A percentile compares a stretch with the other conserved stretches of the same genome.
These are phyloP conservation scores for Brachionus rubens DNA, from an alignment of 1,140 invertebrate species.

Conservation along the genomic window DNA sequence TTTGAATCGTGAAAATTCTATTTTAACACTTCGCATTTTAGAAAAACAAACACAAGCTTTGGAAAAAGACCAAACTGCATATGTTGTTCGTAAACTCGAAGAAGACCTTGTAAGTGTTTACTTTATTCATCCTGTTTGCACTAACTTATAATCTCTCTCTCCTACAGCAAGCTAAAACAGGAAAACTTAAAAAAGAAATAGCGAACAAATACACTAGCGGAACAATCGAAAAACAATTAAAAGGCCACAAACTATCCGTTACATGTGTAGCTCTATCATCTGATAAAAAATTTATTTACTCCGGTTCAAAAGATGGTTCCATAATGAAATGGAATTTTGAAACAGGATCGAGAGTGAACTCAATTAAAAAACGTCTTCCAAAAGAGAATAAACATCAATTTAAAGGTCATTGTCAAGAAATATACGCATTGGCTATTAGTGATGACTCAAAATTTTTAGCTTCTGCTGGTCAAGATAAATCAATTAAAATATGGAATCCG, in stretches of 20 bases:
- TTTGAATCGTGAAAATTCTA: constrained; percentile 37
- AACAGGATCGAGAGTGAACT: constrained; percentile 59
- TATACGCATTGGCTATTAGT: constrained; percentile 74
- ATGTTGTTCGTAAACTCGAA: constrained; percentile 69
- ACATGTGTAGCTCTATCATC: constrained; percentile 76
- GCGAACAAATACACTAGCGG: constrained; percentile 48
- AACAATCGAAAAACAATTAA: constrained; percentile 51
- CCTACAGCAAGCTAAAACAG: constrained; percentile 71
- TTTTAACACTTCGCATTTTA: constrained; percentile 51
- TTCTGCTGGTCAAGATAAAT: constrained; percentile 71
- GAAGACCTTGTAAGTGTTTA: constrained; percentile 68
- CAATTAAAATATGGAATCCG: constrained; percentile 81
- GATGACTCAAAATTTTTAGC: constrained; percentile 79
- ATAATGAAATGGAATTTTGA: constrained; percentile 76
- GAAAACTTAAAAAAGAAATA: constrained; percentile 60
- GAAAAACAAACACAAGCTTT: constrained; percentile 69
- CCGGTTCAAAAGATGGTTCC: constrained; percentile 79
- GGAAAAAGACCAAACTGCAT: constrained; percentile 63
- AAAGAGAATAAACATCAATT: constrained; percentile 52
- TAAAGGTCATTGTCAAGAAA: constrained; percentile 63
- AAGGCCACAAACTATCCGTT: constrained; percentile 70
- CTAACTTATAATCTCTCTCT: not conserved
- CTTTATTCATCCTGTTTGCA: not conserved
- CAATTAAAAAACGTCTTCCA: constrained; percentile 58
- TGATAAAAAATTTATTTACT: constrained; percentile 73